Percentiles rank a stretch among this genome's conserved stretches.
Evolutionary conservation across 2,888 invertebrate species (phyloP).

Genomic region (Candidula unifasciata): DNA sequence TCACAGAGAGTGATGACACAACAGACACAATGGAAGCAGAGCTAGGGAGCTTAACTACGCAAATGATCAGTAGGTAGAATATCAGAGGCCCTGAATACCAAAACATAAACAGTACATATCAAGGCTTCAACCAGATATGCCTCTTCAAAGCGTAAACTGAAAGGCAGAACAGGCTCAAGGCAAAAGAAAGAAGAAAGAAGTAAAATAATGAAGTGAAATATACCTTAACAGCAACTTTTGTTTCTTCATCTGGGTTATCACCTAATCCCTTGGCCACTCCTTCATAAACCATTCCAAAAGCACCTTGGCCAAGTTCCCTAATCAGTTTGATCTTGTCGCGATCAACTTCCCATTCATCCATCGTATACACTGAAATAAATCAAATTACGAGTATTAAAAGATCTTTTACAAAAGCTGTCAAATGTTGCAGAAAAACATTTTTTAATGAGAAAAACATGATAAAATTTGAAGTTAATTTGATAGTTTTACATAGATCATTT

Average conservation of each 20-base stretch:
- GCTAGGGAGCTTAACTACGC: no score
- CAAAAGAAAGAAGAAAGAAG: no score
- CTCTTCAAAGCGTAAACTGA: no score
- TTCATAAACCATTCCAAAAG: conserved; percentile 89
- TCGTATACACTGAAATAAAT: conserved; percentile 80
- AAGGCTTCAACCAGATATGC: no score
- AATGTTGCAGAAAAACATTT: not conserved
- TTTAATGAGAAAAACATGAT: not conserved
- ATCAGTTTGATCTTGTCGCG: conserved; percentile 87
- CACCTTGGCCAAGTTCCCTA: conserved; percentile 88
- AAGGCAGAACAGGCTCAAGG: no score
- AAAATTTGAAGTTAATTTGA: not conserved
- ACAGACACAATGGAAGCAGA: no score
- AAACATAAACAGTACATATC: no score
- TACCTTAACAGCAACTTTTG: conserved; percentile 78
- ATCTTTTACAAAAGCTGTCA: not conserved
- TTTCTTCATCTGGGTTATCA: conserved; percentile 77
- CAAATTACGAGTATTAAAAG: not conserved
- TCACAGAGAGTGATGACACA: no score
- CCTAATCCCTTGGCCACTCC: conserved; percentile 81
- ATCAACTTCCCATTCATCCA: conserved; percentile 95
- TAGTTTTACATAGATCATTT: no score
- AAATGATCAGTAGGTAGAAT: no score
- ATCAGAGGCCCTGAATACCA: no score
- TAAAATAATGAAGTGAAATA: not conserved